Evolutionary conservation across 1,140 invertebrate species (phyloP).

Genomic region (Metaphire vulgaris): DNA sequence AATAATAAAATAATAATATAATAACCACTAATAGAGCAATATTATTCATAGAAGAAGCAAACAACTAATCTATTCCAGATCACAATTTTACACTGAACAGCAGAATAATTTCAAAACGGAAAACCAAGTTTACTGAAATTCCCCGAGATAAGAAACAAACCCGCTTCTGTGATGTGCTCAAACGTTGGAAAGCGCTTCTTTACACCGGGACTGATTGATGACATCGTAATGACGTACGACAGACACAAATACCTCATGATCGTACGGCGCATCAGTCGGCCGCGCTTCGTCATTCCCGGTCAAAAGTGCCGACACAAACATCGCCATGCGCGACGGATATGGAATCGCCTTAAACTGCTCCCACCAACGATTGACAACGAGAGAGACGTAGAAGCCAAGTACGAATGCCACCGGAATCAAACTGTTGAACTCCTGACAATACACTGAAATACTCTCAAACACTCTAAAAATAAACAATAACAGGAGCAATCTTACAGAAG

Average conservation of each 20-base stretch:
- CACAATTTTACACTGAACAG: too few relatives aligned
- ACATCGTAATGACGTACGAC: conserved; percentile 35
- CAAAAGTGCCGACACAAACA: conserved; percentile 74
- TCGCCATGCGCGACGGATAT: conserved; percentile 81
- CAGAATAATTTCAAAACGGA: too few relatives aligned
- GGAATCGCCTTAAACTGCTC: conserved; percentile 56
- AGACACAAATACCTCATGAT: conserved; percentile 61
- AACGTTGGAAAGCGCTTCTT: conserved; percentile 86
- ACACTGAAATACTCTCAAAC: conserved; percentile 41
- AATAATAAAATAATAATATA: too few relatives aligned
- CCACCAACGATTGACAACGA: conserved; percentile 74
- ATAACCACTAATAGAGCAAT: too few relatives aligned
- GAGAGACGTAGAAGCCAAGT: conserved; percentile 82
- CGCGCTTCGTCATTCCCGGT: conserved; percentile 69
- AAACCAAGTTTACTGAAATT: too few relatives aligned
- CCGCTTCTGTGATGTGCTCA: conserved; percentile 78
- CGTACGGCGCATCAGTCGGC: conserved; percentile 75
- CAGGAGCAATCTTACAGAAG: background rate
- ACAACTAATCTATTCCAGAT: too few relatives aligned
- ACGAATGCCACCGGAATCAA: conserved; percentile 62
- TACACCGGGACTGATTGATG: conserved; percentile 74
- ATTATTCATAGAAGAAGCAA: too few relatives aligned
- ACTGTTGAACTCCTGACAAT: conserved; percentile 38
- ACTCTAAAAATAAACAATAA: conserved; percentile 32
- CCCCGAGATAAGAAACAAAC: too few relatives aligned